These are phyloP conservation scores for Semotilus atromaculatus DNA, from an alignment of 2,797 vertebrate genomes.

Conservation along the genomic window DNA sequence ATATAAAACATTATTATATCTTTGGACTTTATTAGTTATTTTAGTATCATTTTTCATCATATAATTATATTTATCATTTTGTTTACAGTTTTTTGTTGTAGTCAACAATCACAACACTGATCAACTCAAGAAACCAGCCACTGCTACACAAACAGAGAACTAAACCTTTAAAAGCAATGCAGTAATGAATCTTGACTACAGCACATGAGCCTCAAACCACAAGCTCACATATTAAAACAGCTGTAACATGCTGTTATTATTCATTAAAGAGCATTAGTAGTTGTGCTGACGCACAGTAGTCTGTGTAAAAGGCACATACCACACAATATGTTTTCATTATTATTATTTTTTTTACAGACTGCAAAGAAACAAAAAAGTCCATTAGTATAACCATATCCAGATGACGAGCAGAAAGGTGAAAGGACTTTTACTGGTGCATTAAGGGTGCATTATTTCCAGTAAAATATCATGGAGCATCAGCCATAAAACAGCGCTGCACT, in stretches of 20 bases:
- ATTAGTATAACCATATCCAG: neutral
- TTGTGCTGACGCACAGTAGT: neutral
- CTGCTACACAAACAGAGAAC: neutral
- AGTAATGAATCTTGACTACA: neutral
- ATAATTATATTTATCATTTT: too few relatives aligned
- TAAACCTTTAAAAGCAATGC: constrained; percentile 6
- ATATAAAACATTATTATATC: neutral
- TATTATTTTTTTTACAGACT: too few relatives aligned
- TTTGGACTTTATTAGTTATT: neutral
- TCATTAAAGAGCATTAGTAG: neutral
- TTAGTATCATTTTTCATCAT: neutral
- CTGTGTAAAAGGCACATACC: neutral
- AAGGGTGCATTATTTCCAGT: constrained; percentile 4
- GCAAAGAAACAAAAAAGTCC: neutral
- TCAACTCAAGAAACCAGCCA: neutral
- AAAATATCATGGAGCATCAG: neutral
- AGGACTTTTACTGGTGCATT: constrained; percentile 2
- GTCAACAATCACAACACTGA: neutral
- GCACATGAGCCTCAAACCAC: neutral
- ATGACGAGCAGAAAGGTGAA: neutral
- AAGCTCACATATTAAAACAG: neutral
- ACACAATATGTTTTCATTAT: neutral
- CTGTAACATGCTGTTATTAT: neutral
- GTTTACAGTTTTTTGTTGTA: neutral
- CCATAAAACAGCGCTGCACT: neutral